These are phyloP conservation scores for Teleopsis dalmanni DNA, from an alignment of 1,140 invertebrate genomes.

Conservation along the genomic window DNA sequence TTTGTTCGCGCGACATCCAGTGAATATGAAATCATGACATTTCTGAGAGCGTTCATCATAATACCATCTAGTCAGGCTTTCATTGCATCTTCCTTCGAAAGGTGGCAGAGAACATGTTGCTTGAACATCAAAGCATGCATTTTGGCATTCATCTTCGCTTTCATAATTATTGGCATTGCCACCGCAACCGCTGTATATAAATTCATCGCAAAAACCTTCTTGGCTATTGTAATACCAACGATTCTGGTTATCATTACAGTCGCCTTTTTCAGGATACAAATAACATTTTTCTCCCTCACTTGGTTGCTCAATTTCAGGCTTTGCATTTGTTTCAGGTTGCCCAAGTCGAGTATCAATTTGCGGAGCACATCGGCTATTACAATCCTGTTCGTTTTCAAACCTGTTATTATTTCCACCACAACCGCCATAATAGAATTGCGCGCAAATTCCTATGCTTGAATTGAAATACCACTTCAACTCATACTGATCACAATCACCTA, in stretches of 20 bases:
- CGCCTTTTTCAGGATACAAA: constrained; percentile 57
- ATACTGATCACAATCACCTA: constrained; percentile 73
- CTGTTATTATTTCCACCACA: constrained; percentile 78
- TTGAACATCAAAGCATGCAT: constrained; percentile 63
- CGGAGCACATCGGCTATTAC: constrained; percentile 61
- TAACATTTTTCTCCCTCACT: constrained; percentile 50
- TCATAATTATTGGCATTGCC: constrained; percentile 84
- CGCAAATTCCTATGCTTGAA: constrained; percentile 57
- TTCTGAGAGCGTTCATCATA: constrained; percentile 58
- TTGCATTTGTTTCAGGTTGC: constrained; percentile 14
- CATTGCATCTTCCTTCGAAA: constrained; percentile 52
- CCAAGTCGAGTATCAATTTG: constrained; percentile 15
- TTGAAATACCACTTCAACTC: constrained; percentile 77
- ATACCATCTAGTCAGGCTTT: constrained; percentile 60
- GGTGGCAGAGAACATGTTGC: constrained; percentile 64
- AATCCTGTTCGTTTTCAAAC: constrained; percentile 60
- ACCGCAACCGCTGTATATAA: constrained; percentile 74
- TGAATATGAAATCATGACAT: constrained; percentile 64
- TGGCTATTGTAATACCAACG: constrained; percentile 74
- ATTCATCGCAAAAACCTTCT: constrained; percentile 71
- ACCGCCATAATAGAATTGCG: constrained; percentile 72
- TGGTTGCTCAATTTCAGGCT: constrained; percentile 7
- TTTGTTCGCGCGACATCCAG: constrained; percentile 63
- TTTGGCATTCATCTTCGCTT: constrained; percentile 66
- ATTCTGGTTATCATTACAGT: constrained; percentile 51